A percentile compares a stretch with the other conserved stretches of the same genome.
Conservation (phyloP, 2,797 vertebrate genomes). For the Pipistrellus nathusii region DNA sequence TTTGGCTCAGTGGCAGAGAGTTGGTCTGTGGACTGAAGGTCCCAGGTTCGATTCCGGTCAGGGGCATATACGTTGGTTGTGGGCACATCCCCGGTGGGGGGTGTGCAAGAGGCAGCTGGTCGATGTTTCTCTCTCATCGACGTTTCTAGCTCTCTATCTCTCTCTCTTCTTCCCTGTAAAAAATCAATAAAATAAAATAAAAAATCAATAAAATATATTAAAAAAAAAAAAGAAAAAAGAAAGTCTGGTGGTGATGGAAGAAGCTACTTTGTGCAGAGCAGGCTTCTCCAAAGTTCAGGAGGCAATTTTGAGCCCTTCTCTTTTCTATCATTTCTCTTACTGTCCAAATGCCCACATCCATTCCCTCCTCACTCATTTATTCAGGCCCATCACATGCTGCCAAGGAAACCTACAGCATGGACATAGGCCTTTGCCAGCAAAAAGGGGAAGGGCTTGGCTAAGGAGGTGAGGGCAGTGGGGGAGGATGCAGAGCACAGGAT, state of each 20-base stretch:
- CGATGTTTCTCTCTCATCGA: too few species aligned
- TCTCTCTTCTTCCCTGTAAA: too few species aligned
- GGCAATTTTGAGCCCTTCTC: not conserved
- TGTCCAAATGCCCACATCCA: not conserved
- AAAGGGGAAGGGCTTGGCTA: not conserved
- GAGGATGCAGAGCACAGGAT: not conserved
- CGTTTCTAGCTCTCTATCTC: too few species aligned
- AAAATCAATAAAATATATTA: too few species aligned
- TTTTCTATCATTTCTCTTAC: not conserved
- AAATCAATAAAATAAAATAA: too few species aligned
- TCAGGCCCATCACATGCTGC: not conserved
- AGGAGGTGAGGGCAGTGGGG: not conserved
- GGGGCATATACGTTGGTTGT: too few species aligned
- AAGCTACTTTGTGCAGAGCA: not conserved
- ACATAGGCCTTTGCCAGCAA: not conserved
- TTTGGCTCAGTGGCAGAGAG: too few species aligned
- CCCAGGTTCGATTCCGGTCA: too few species aligned
- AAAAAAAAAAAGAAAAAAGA: too few species aligned
- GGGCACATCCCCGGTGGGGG: too few species aligned
- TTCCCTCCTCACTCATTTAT: not conserved
- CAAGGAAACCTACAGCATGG: not conserved
- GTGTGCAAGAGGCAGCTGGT: too few species aligned
- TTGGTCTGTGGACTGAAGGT: too few species aligned
- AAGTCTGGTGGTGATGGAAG: not conserved
- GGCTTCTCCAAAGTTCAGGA: not conserved